phyloP scores from a whole-genome alignment of 2,888 invertebrate species.

The Papilio demoleus region DNA sequence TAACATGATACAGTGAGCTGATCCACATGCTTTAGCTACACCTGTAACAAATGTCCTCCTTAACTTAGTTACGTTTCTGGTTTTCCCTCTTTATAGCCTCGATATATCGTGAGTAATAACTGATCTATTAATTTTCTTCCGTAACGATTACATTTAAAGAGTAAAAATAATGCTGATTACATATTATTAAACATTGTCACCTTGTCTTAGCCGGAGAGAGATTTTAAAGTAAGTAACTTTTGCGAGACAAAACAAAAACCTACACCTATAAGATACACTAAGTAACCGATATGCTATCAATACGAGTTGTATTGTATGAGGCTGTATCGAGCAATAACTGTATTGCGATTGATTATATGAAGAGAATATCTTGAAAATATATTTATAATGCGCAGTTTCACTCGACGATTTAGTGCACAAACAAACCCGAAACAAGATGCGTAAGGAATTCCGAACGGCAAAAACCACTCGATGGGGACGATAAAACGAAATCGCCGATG shows the following conservation, averaged over 20 bases:
- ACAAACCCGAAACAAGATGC: constrained; percentile 73
- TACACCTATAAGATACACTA: too few relatives aligned
- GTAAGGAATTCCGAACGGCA: constrained; percentile 78
- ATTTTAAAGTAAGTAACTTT: neutral
- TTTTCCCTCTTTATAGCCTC: neutral
- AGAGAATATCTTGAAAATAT: neutral
- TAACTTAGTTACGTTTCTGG: neutral
- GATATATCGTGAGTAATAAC: neutral
- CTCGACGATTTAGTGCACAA: constrained; percentile 52
- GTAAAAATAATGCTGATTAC: neutral
- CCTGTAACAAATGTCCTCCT: neutral
- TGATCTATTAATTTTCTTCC: neutral
- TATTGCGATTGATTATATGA: neutral
- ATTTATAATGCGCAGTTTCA: constrained; percentile 19
- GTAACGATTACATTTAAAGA: neutral
- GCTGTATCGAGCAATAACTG: neutral
- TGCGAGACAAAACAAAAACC: neutral
- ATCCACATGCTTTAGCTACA: neutral
- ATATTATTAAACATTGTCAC: too few relatives aligned
- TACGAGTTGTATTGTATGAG: neutral
- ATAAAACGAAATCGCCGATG: constrained; percentile 82
- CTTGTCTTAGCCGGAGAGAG: neutral
- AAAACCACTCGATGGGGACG: constrained; percentile 79
- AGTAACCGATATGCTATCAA: neutral
- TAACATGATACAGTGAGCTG: neutral